Evolutionary conservation across 2,888 invertebrate genomes (phyloP).

Genomic region (Drepana falcataria): DNA sequence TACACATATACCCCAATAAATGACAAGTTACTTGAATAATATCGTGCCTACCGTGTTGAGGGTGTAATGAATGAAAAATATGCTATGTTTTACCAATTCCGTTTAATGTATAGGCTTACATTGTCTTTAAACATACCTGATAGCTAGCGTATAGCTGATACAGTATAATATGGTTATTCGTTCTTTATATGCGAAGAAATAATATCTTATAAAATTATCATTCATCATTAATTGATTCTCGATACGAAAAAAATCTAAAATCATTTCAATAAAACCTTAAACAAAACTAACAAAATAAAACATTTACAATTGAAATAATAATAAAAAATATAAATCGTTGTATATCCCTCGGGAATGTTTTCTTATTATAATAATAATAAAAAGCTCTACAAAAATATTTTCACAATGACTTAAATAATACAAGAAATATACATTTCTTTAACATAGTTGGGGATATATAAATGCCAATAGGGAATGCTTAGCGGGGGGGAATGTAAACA

Average conservation of each 20-base stretch:
- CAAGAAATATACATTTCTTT: conserved; percentile 50
- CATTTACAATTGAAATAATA: conserved; percentile 63
- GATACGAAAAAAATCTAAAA: conserved; percentile 30
- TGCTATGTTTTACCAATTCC: conserved; percentile 61
- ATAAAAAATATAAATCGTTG: conserved; percentile 55
- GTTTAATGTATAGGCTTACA: conserved; percentile 68
- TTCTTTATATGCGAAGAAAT: conserved; percentile 20
- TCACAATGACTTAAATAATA: conserved; percentile 51
- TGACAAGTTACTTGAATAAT: no score
- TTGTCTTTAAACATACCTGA: conserved; percentile 48
- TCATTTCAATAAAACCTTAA: conserved; percentile 42
- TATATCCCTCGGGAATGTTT: conserved; percentile 55
- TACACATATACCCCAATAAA: conserved; percentile 4
- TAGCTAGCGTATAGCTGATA: conserved; percentile 51
- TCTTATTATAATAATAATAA: conserved; percentile 40
- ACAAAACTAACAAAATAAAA: conserved; percentile 64
- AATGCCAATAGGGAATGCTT: conserved; percentile 55
- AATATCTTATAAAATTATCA: conserved; percentile 15
- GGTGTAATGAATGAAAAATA: conserved; percentile 30
- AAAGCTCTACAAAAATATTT: conserved; percentile 57
- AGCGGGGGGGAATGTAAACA: conserved; percentile 35
- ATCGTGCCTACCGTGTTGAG: no score
- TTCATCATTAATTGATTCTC: conserved; percentile 23
- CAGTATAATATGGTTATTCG: conserved; percentile 23
- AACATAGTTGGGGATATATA: conserved; percentile 29